Percentiles rank a stretch among this genome's conserved stretches.
Conservation (phyloP, 1,140 invertebrate genomes). For the Samia ricini region DNA sequence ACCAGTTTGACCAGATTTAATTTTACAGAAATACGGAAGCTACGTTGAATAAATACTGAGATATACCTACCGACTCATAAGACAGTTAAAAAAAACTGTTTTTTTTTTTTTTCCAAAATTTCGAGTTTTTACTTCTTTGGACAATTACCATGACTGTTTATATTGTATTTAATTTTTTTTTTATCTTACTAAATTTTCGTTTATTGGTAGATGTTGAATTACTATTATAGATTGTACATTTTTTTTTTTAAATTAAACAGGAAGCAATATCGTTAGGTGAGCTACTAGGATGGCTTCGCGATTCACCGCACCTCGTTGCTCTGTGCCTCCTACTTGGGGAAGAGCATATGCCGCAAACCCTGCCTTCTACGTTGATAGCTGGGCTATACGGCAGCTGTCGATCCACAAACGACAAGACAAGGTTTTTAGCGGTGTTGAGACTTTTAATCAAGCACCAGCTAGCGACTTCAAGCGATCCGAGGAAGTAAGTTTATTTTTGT, state of each 20-base stretch:
- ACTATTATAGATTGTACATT: neutral
- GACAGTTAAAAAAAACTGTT: no score
- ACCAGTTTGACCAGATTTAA: no score
- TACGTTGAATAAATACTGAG: no score
- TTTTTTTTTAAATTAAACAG: constrained; percentile 59
- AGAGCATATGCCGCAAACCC: constrained; percentile 78
- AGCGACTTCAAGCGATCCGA: constrained; percentile 88
- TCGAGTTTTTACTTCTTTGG: no score
- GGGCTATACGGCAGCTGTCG: constrained; percentile 90
- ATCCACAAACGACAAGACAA: constrained; percentile 88
- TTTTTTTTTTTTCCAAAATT: no score
- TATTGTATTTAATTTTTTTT: no score
- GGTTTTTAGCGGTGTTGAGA: constrained; percentile 86
- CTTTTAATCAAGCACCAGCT: constrained; percentile 92
- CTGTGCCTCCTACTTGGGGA: constrained; percentile 90
- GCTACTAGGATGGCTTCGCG: constrained; percentile 86
- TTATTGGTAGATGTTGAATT: no score
- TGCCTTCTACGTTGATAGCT: constrained; percentile 85
- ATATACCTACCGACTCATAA: no score
- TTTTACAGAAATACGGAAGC: no score
- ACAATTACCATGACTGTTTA: no score
- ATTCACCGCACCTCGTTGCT: constrained; percentile 89
- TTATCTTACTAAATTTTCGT: no score
- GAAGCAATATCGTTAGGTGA: constrained; percentile 88
- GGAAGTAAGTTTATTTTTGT: constrained; percentile 75